Base-by-base conservation (phyloP, 2,797 vertebrate species). In the Urophycis tenuis region DNA sequence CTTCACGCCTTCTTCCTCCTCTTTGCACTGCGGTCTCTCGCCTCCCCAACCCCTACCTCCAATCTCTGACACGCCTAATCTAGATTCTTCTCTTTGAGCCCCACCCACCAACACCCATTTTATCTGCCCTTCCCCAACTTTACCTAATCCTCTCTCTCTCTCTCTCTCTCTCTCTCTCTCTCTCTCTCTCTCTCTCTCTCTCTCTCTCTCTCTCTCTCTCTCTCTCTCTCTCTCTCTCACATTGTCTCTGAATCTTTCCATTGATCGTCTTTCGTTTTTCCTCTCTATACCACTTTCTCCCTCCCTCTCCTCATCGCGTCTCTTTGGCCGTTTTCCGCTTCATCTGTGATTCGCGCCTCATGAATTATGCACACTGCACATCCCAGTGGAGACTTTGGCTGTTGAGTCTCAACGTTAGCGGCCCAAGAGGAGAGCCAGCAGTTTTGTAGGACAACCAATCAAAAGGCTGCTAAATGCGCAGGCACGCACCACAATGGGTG, bases 281-380 rank as follows among this genome's bases (percentile, higher is more conserved):
- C 0, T 49, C 64, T 79, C 72, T 74, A 75, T 83, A 77, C 80
- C 82, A 85, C 77, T 74, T 73, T 74, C 31, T 15, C 75, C 64
- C 79, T 71, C 78, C 30, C 73, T 79, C 53, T 39, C 22, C 73
- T 60, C 49, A 77, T 64, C 73, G 31, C 79, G 80, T 74, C 85
- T 85, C 85, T 81, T 17, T 19, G 80, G 85, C 86, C 79, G 75
- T 87, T 85, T 85, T 89, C 83, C 71, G 71, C 82, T 85, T 88
- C 81, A 81, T 87, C 81, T 78, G 67, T 81, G 85, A 88, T 84
- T 89, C 84, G 75, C 84, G 76, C 77, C 82, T 89, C 83, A 89
- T 91, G 85, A 89, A 93, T 92, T 90, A 92, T 91, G 90, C 78
- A 85, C 87, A 85, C 70, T 30, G 30, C 82, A 77, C 78, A 31